Percentiles rank a stretch among this genome's conserved stretches.
phyloP scores from a whole-genome alignment of 2,888 invertebrate species.

The Trachelus iudaicus region DNA sequence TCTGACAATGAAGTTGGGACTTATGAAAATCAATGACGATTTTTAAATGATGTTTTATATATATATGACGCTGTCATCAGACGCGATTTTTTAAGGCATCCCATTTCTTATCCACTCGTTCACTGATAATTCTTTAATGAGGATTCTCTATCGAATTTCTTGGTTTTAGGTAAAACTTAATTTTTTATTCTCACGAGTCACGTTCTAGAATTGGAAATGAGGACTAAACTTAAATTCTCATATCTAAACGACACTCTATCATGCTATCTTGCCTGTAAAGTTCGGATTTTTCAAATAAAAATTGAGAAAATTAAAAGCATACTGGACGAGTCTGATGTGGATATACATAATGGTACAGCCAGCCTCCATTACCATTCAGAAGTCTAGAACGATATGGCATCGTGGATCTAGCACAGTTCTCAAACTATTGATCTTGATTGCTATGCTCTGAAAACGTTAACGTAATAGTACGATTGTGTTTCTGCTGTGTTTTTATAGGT shows the following conservation, averaged over 20 bases:
- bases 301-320: conserved; percentile 3
- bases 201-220: background rate
- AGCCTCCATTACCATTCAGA: background rate
- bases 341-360: background rate
- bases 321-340: background rate
- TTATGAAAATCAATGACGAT: background rate
- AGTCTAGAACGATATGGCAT: background rate
- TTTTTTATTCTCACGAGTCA: background rate
- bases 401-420: background rate
- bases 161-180: background rate
- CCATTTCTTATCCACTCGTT: background rate
- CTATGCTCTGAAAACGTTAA: conserved; percentile 19
- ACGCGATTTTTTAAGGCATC: background rate
- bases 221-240: background rate
- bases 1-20: background rate
- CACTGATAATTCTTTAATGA: background rate
- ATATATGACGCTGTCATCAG: too few relatives aligned
- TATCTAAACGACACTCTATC: background rate
- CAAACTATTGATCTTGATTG: conserved; percentile 17
- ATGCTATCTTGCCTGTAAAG: background rate
- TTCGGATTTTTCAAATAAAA: background rate
- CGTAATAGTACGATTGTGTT: conserved; percentile 11
- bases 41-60: background rate
- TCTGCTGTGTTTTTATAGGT: background rate
- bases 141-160: too few relatives aligned